Evolutionary conservation across 2,888 invertebrate species (phyloP).

Genomic region (Chaetoderma sp.): DNA sequence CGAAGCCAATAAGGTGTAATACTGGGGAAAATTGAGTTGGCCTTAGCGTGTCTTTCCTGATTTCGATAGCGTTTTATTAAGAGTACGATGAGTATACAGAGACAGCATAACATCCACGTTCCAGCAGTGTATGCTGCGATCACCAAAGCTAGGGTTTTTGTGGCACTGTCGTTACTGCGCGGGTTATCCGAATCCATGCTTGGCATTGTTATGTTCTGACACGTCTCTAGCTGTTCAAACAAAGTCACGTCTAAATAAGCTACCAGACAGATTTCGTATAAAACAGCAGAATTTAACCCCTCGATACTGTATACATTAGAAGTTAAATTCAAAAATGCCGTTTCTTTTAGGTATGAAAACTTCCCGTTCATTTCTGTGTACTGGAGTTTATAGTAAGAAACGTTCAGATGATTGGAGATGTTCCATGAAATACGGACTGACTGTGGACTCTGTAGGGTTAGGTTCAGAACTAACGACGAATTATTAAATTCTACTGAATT

Average conservation of each 20-base stretch:
- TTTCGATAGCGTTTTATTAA: background rate
- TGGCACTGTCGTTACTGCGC: too few relatives aligned
- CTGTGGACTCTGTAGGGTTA: too few relatives aligned
- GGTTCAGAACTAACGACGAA: too few relatives aligned
- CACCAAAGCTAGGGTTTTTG: slow-evolving; percentile 4
- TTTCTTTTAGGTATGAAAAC: too few relatives aligned
- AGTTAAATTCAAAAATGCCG: too few relatives aligned
- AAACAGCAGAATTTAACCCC: background rate
- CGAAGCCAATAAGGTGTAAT: slow-evolving; percentile 3
- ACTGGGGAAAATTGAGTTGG: background rate
- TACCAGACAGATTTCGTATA: background rate
- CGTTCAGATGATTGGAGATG: background rate
- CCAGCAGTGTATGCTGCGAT: slow-evolving; percentile 1
- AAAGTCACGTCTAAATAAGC: background rate
- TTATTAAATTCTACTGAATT: too few relatives aligned
- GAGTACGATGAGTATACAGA: background rate
- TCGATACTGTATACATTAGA: background rate
- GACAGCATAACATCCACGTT: background rate
- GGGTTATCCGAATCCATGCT: too few relatives aligned
- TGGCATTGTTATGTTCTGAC: background rate
- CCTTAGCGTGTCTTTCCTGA: too few relatives aligned
- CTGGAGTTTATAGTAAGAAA: background rate
- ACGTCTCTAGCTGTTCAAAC: background rate
- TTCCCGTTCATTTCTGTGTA: background rate
- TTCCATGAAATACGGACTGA: background rate